These are phyloP conservation scores for Formicarius rufipectus DNA, from an alignment of 2,113 vertebrate species.

Conservation along the genomic window DNA sequence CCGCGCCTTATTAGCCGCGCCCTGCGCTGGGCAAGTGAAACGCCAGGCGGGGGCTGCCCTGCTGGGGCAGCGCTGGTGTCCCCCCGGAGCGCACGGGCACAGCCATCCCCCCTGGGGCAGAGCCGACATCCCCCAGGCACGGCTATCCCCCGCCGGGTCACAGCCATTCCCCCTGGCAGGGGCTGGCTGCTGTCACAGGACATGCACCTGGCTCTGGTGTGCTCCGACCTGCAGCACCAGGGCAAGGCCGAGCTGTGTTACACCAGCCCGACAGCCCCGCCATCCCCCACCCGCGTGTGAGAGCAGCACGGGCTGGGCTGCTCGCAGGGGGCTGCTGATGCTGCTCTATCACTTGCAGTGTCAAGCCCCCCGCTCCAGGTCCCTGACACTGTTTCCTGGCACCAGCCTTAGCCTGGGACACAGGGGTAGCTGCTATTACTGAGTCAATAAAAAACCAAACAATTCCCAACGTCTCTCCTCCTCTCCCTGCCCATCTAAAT, in stretches of 20 bases:
- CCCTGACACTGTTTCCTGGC: neutral
- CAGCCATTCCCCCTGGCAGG: neutral
- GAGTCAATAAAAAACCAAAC: neutral
- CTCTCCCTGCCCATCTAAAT: neutral
- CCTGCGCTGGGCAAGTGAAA: neutral
- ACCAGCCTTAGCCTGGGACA: neutral
- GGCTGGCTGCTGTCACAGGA: neutral
- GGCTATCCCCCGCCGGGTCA: too few relatives aligned
- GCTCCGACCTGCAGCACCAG: neutral
- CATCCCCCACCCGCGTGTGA: rapidly evolving
- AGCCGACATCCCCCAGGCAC: too few relatives aligned
- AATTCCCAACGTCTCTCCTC: neutral
- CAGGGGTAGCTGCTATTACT: neutral
- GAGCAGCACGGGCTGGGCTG: rapidly evolving
- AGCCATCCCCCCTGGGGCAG: neutral
- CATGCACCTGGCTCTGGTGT: rapidly evolving
- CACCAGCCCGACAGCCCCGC: neutral
- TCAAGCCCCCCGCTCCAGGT: rapidly evolving
- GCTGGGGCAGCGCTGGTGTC: neutral
- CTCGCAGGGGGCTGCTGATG: neutral
- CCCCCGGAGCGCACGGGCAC: neutral
- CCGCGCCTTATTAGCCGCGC: neutral
- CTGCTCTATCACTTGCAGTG: neutral
- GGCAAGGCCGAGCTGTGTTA: neutral
- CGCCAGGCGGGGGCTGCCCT: neutral